Evolutionary conservation across 2,888 invertebrate genomes (phyloP).

Genomic region (Cheilosia impressa): DNA sequence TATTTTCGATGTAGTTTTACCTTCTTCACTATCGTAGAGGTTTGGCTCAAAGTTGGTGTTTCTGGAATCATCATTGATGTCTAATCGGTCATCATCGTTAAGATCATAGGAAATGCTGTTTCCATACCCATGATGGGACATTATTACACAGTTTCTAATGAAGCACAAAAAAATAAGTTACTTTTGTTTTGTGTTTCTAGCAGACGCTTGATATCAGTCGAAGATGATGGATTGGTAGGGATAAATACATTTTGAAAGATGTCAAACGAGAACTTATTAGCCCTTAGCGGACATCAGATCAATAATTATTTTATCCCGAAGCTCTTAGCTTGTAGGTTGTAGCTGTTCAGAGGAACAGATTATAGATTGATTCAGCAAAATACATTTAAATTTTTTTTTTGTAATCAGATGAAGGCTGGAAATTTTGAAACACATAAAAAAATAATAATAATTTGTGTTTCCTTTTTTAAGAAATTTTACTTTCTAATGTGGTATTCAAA

Average conservation of each 20-base stretch:
- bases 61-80: slow-evolving; percentile 78
- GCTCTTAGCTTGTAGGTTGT: neutral
- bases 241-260: neutral
- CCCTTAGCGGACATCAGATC: neutral
- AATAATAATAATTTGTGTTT: too few species aligned
- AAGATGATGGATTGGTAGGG: neutral
- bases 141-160: slow-evolving; percentile 19
- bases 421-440: too few species aligned
- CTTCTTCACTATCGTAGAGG: slow-evolving; percentile 85
- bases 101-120: slow-evolving; percentile 76
- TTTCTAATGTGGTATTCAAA: too few species aligned
- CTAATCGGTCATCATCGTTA: slow-evolving; percentile 77
- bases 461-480: too few species aligned
- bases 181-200: neutral
- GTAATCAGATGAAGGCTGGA: too few species aligned
- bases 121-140: slow-evolving; percentile 76
- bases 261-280: neutral
- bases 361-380: too few species aligned
- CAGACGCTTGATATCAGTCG: neutral
- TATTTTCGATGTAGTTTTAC: slow-evolving; percentile 79
- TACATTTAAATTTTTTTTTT: too few species aligned
- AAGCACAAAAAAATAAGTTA: neutral
- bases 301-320: neutral
- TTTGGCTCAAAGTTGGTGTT: slow-evolving; percentile 78
- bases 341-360: neutral